Percentiles rank a stretch among this genome's conserved stretches.
phyloP scores from a whole-genome alignment of 2,113 vertebrate species.

The Mastomys coucha region DNA sequence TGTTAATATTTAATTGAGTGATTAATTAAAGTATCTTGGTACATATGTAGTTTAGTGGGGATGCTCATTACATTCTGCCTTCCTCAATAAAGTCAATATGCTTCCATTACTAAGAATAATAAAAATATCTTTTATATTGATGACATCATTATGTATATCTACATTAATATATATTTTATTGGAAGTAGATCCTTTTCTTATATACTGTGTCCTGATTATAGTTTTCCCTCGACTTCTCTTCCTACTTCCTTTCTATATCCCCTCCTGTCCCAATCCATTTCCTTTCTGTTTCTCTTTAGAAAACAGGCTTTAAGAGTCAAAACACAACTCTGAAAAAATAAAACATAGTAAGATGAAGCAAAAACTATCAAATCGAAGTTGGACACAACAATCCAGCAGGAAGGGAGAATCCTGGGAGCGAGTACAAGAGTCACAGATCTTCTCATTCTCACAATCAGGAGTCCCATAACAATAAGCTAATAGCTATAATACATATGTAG shows the following conservation, averaged over 20 bases:
- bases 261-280: not conserved
- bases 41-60: slow-evolving; percentile 24
- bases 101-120: slow-evolving; percentile 24
- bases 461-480: not conserved
- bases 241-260: not conserved
- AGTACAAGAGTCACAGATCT: too few relatives aligned
- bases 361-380: not conserved
- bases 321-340: not conserved
- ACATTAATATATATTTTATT: slow-evolving; percentile 7
- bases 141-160: slow-evolving; percentile 38
- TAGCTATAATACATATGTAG: not conserved
- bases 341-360: not conserved
- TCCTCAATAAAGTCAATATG: not conserved
- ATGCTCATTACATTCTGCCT: slow-evolving; percentile 12
- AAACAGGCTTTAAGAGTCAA: not conserved
- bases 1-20: slow-evolving; percentile 47
- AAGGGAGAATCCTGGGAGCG: too few relatives aligned
- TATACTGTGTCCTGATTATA: not conserved
- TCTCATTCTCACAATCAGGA: too few relatives aligned
- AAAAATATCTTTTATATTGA: not conserved
- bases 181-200: not conserved
- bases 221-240: not conserved
- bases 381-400: not conserved
- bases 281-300: not conserved
- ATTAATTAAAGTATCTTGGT: slow-evolving; percentile 21